Evolutionary conservation across 1,140 invertebrate genomes (phyloP).

Genomic region (Ladona fulva): DNA sequence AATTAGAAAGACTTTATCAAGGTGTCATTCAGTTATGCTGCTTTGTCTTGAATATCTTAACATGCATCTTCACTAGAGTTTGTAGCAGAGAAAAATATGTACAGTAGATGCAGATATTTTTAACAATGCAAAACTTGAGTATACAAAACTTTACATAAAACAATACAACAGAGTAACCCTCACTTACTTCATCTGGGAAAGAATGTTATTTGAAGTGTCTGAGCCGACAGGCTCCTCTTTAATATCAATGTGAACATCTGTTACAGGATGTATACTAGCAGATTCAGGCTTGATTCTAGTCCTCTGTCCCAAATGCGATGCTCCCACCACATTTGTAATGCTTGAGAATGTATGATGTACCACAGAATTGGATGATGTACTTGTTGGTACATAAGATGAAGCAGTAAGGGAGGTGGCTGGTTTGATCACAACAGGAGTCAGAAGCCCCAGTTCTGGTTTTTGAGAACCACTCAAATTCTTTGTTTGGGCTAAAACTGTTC

Average conservation of each 20-base stretch:
- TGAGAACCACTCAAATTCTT: neutral
- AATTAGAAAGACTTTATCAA: too few relatives aligned
- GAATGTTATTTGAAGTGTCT: neutral
- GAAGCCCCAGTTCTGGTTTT: neutral
- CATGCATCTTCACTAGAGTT: too few relatives aligned
- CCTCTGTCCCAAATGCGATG: neutral
- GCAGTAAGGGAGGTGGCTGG: neutral
- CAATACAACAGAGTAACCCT: too few relatives aligned
- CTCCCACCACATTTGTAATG: neutral
- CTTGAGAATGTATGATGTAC: neutral
- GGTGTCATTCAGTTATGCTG: too few relatives aligned
- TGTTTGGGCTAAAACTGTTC: neutral
- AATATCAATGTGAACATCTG: too few relatives aligned
- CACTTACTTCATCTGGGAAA: neutral
- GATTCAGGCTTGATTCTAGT: neutral
- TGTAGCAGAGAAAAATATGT: too few relatives aligned
- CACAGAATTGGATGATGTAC: neutral
- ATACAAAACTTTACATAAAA: too few relatives aligned
- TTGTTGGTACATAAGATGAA: neutral
- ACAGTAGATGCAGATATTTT: too few relatives aligned
- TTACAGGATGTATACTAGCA: too few relatives aligned
- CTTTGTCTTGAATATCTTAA: too few relatives aligned
- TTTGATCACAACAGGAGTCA: neutral
- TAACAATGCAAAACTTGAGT: too few relatives aligned
- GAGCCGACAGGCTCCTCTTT: too few relatives aligned